These are phyloP conservation scores for Drosophila ogumai DNA, from an alignment of 1,140 invertebrate species.

Conservation along the genomic window DNA sequence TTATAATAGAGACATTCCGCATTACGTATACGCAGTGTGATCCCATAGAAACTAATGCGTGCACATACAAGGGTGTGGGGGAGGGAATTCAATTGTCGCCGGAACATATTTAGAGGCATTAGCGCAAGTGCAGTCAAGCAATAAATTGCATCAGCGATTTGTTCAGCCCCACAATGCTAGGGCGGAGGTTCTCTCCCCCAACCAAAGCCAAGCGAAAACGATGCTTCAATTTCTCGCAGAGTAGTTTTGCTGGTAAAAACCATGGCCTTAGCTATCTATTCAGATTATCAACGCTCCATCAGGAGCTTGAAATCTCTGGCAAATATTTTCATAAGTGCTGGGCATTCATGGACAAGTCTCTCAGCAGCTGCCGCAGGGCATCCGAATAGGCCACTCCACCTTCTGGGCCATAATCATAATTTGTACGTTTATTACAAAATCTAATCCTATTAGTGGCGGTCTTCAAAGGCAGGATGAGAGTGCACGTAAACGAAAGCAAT, in stretches of 20 bases:
- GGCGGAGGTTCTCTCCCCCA: background rate
- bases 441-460: conserved; percentile 45
- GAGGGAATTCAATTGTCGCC: conserved; percentile 47
- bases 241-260: conserved; percentile 3
- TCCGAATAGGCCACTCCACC: conserved; percentile 6
- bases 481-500: conserved; percentile 27
- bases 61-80: background rate
- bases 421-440: conserved; percentile 30
- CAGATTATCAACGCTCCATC: conserved; percentile 28
- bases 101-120: conserved; percentile 55
- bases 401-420: conserved; percentile 15
- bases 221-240: background rate
- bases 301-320: background rate
- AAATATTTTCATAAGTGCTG: conserved; percentile 20
- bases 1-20: conserved; percentile 23
- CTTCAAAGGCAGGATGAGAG: conserved; percentile 12
- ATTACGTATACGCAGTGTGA: conserved; percentile 51
- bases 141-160: conserved; percentile 60
- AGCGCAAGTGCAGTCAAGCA: conserved; percentile 54
- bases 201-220: background rate
- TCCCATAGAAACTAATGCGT: conserved; percentile 32
- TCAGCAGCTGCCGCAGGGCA: background rate
- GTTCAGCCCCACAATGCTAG: conserved; percentile 3
- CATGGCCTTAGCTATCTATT: conserved; percentile 15
- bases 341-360: conserved; percentile 14